Conservation (phyloP, 2,113 vertebrate genomes). For the Leptodactylus fuscus region DNA sequence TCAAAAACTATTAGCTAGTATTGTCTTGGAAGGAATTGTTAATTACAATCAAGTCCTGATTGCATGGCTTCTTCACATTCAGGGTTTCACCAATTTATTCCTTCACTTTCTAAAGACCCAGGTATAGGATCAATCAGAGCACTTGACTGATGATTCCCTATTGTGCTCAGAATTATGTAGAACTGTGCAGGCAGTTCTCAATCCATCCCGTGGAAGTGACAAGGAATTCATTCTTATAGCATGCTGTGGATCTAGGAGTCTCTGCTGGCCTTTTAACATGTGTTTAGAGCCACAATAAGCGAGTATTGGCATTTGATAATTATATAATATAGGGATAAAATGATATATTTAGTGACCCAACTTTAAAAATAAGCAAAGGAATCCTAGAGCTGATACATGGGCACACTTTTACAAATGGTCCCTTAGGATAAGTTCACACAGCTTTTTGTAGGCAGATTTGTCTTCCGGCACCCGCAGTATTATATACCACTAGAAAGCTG, state of each 20-base stretch:
- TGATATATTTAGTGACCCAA: too few species aligned
- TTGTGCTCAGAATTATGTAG: constrained; percentile 21
- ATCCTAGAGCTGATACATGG: too few species aligned
- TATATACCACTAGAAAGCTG: too few species aligned
- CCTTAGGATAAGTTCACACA: too few species aligned
- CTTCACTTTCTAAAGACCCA: constrained; percentile 2
- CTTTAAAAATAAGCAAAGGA: too few species aligned
- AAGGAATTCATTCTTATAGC: neutral
- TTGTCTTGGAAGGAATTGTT: constrained; percentile 22
- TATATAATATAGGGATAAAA: too few species aligned
- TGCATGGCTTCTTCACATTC: neutral
- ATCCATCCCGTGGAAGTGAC: neutral
- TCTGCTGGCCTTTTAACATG: neutral
- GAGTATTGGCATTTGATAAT: neutral
- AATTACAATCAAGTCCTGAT: constrained; percentile 33
- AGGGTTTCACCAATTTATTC: constrained; percentile 1
- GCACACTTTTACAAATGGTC: too few species aligned
- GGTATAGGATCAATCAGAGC: constrained; percentile 18
- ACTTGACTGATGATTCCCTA: constrained; percentile 32
- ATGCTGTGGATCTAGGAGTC: neutral
- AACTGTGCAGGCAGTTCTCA: neutral
- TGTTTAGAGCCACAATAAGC: neutral
- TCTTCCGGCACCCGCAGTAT: too few species aligned
- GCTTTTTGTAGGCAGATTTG: too few species aligned
- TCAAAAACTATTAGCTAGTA: neutral